Evolutionary conservation across 2,888 invertebrate genomes (phyloP).

Genomic region (Platycheirus albimanus): DNA sequence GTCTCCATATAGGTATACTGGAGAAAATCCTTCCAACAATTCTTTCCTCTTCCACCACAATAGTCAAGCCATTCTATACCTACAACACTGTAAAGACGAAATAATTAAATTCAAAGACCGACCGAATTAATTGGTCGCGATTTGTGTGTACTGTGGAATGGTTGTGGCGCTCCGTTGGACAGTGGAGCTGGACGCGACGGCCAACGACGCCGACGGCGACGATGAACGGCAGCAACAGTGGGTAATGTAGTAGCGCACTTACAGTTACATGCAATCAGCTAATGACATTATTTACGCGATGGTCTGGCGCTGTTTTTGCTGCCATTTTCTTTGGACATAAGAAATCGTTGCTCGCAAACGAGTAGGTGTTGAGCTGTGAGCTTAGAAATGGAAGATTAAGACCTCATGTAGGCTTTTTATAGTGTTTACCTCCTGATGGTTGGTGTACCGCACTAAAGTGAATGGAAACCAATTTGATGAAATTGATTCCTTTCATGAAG

Average conservation of each 20-base stretch:
- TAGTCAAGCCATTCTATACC: too few relatives aligned
- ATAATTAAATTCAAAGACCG: conserved; percentile 72
- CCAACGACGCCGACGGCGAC: not conserved
- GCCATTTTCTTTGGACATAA: conserved; percentile 51
- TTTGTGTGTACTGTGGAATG: conserved; percentile 68
- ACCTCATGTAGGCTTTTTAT: conserved; percentile 70
- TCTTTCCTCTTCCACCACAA: not conserved
- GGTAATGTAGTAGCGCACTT: conserved; percentile 72
- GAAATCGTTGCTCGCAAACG: conserved; percentile 49
- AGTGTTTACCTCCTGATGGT: conserved; percentile 44
- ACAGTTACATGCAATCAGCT: conserved; percentile 74
- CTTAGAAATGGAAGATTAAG: conserved; percentile 63
- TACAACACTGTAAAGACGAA: conserved; percentile 49
- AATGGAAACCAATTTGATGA: conserved; percentile 34
- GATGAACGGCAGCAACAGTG: conserved; percentile 41
- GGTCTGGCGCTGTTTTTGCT: conserved; percentile 63
- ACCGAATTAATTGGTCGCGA: conserved; percentile 72
- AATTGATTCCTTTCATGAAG: conserved; percentile 48
- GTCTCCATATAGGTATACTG: not conserved
- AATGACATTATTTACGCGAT: conserved; percentile 74
- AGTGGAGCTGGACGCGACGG: conserved; percentile 11
- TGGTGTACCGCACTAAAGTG: conserved; percentile 27
- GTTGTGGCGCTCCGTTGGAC: conserved; percentile 53
- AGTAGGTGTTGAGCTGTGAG: conserved; percentile 65
- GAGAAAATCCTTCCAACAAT: not conserved